Percentiles rank a stretch among this genome's conserved stretches.
These are phyloP conservation scores for Podocnemis expansa DNA, from an alignment of 2,113 vertebrate species.

Conservation along the genomic window DNA sequence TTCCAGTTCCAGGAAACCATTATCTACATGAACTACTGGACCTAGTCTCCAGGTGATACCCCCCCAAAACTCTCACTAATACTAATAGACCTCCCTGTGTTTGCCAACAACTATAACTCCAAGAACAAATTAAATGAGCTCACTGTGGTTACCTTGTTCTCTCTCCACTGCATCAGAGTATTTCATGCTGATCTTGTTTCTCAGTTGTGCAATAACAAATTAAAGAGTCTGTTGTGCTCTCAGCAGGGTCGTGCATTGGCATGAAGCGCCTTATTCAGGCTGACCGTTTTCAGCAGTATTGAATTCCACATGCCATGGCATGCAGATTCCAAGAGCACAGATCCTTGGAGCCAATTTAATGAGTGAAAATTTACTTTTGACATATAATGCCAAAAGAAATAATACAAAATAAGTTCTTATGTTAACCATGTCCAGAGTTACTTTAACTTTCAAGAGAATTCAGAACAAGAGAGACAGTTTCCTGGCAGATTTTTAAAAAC, in stretches of 20 bases:
- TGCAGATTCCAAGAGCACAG: fast-evolving
- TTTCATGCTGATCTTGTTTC: not conserved
- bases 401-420: not conserved
- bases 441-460: not conserved
- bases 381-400: not conserved
- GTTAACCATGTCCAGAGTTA: fast-evolving
- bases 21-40: not conserved
- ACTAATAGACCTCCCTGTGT: not conserved
- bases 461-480: not conserved
- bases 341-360: not conserved
- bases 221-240: not conserved
- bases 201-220: not conserved
- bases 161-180: not conserved
- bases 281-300: not conserved
- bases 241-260: not conserved
- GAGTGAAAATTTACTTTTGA: not conserved
- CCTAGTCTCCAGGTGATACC: not conserved
- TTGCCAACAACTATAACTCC: not conserved
- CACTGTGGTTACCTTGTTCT: not conserved
- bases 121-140: not conserved
- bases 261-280: not conserved
- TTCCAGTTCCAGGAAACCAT: slow-evolving; percentile 18
- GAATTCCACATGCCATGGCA: fast-evolving
- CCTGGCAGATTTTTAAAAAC: not conserved
- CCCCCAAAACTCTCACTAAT: slow-evolving; percentile 40